Base-by-base conservation (phyloP, 2,888 invertebrate genomes). In the Parasteatoda lunata region DNA sequence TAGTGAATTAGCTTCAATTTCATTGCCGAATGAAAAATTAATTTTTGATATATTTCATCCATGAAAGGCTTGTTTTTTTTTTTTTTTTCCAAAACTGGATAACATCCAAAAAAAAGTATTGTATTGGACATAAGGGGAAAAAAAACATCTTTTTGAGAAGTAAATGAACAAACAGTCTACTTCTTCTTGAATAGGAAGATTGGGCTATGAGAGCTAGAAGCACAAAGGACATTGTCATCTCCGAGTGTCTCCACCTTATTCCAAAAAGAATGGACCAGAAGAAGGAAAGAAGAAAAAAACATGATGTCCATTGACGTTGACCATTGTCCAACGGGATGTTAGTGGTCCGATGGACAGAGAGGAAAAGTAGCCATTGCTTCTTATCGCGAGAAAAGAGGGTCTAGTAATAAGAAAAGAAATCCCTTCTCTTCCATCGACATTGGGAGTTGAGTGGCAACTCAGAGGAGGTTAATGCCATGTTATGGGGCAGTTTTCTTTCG, bases 151-250 rank as follows among this genome's bases (percentile, higher is more conserved):
- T 30, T 30, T 30, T 30, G 49, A 59, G 54, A 45, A 80, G 71
- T 80, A 80, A 80, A 80, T 80, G 80, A 80, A 80, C 30, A 80
- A 80, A 80, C 80, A 80, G 73, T 80, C 80, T 66, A 51, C 79
- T 11, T 15, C 66, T 51, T 49, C 51, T n/a, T 15, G 48, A 77
- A 77, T 54, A 73, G 51, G 47, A 52, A 15, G 30, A 66, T 66
- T n/a, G 51, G 73, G 66, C 47, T 49, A 66, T n/a, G 49, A 48
- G 15, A 51, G 51, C 49, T n/a, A n/a, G 59, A 48, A 65, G 65
- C 64, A 72, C 80, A 80, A 73, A 30, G 65, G 72, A 80, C 80
- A 80, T 72, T 80, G 80, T 80, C 80, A 80, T 80, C 73, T 72
- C 65, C 66, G 47, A 72, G 59, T 64, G 72, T 65, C 11, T 59